Percentiles rank a stretch among this genome's conserved stretches.
Conservation (phyloP, 1,140 invertebrate genomes). For the Leptinotarsa texana region DNA sequence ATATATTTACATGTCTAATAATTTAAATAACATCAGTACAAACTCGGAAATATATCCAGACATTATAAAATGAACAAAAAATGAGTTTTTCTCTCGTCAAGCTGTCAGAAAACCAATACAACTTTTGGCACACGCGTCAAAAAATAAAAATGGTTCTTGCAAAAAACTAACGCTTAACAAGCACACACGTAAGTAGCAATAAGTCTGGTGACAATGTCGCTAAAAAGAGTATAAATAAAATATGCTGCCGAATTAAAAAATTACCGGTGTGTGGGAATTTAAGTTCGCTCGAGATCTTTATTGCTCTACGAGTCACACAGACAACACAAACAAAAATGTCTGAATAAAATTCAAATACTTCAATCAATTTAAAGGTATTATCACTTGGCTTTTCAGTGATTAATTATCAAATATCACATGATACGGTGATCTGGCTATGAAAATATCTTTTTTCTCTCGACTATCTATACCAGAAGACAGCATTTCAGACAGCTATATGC, state of each 20-base stretch:
- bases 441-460: conserved; percentile 8
- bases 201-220: too few relatives aligned
- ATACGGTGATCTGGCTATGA: conserved; percentile 17
- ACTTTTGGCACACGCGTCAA: neutral
- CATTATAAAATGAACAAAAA: neutral
- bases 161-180: too few relatives aligned
- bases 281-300: neutral
- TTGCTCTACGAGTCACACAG: conserved; percentile 1
- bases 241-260: neutral
- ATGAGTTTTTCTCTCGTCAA: neutral
- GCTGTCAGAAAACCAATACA: neutral
- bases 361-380: neutral
- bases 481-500: conserved; percentile 18
- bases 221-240: neutral
- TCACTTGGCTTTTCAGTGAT: neutral
- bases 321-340: conserved; percentile 3
- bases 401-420: conserved; percentile 16
- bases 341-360: conserved; percentile 7
- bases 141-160: neutral
- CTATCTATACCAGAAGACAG: conserved; percentile 13
- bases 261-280: neutral
- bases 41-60: conserved; percentile 11
- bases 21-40: conserved; percentile 24
- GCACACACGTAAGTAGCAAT: too few relatives aligned
- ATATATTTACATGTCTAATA: conserved; percentile 18